These are phyloP conservation scores for Rhinichthys osculus DNA, from an alignment of 2,797 vertebrate species.

Conservation along the genomic window DNA sequence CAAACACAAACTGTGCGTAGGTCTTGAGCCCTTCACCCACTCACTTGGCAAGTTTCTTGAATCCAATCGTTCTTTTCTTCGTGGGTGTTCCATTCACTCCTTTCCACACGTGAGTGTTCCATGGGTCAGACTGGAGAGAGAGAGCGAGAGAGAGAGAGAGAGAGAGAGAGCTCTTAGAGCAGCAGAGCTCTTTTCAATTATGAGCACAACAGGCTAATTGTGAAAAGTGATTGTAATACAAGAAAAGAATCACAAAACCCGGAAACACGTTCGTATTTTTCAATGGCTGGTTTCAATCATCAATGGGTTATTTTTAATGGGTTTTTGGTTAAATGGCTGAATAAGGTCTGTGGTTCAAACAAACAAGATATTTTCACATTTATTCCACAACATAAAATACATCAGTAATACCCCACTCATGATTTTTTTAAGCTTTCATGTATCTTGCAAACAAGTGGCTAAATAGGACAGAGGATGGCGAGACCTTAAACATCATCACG, in stretches of 20 bases:
- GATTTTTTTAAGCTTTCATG: neutral
- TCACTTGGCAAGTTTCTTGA: slow-evolving; percentile 99
- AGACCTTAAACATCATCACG: neutral
- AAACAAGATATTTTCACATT: neutral
- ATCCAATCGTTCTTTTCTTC: slow-evolving; percentile 95
- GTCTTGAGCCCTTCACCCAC: slow-evolving; percentile 60
- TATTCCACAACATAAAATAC: neutral
- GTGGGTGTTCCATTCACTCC: slow-evolving; percentile 95
- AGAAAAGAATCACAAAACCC: neutral
- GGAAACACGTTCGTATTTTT: neutral
- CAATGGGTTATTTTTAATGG: no score
- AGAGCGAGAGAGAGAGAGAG: neutral
- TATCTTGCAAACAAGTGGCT: neutral
- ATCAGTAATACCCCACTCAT: no score
- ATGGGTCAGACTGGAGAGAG: slow-evolving; percentile 77
- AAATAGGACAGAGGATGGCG: neutral
- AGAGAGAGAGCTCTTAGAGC: no score
- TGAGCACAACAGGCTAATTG: neutral
- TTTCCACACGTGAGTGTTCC: slow-evolving; percentile 96
- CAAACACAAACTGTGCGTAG: slow-evolving; percentile 1
- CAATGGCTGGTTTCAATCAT: neutral
- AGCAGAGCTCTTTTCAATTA: neutral
- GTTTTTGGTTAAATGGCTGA: neutral
- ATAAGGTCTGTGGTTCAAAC: neutral
- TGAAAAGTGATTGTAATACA: neutral